Evolutionary conservation across 2,888 invertebrate species (phyloP).

Genomic region (Napeogenes inachia): DNA sequence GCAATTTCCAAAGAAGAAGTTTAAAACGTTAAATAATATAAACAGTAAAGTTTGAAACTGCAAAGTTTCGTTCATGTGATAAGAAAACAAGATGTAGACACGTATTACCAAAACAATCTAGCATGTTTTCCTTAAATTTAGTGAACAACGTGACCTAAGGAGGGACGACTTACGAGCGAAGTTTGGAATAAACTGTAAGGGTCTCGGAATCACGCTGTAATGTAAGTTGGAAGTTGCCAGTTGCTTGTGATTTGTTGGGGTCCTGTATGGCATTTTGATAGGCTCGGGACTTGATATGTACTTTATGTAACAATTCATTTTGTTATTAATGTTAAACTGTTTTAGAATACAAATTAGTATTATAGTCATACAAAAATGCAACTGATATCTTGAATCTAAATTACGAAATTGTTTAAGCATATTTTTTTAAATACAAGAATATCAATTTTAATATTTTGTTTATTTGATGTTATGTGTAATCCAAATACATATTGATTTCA

Average conservation of each 20-base stretch:
- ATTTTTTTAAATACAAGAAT: too few relatives aligned
- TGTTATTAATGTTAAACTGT: not conserved
- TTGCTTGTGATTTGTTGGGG: constrained; percentile 37
- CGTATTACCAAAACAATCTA: constrained; percentile 22
- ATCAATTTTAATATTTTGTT: too few relatives aligned
- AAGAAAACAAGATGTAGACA: constrained; percentile 11
- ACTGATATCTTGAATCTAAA: too few relatives aligned
- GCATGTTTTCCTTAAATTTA: constrained; percentile 70
- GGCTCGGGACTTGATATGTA: constrained; percentile 2
- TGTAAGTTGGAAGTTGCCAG: constrained; percentile 34
- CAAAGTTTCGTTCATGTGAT: not conserved
- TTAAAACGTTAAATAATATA: too few relatives aligned
- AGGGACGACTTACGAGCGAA: constrained; percentile 60
- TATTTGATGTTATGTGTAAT: too few relatives aligned
- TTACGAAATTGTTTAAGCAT: too few relatives aligned
- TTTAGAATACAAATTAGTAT: constrained; percentile 6
- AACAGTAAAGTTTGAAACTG: not conserved
- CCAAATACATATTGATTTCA: not conserved
- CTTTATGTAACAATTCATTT: constrained; percentile 9
- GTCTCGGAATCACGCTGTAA: constrained; percentile 30
- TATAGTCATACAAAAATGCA: not conserved
- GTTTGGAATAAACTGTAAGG: constrained; percentile 42
- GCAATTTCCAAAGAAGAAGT: too few relatives aligned
- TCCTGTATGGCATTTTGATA: constrained; percentile 21
- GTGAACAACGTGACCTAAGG: constrained; percentile 65